phyloP scores from a whole-genome alignment of 2,113 vertebrate species.

The Phaethon lepturus region DNA sequence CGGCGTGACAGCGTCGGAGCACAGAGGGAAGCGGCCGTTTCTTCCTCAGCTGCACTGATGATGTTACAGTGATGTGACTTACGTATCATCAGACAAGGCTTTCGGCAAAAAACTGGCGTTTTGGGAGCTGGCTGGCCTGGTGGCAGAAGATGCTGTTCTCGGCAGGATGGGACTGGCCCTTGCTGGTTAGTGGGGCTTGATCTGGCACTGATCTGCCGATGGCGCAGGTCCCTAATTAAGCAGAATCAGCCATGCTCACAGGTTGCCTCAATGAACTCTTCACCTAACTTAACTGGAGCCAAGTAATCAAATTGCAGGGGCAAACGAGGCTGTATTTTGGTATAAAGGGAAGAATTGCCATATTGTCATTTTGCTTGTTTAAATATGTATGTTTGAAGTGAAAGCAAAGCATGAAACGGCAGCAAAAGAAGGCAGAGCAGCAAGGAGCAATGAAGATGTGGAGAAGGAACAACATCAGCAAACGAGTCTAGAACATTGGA shows the following conservation, averaged over 20 bases:
- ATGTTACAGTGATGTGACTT: not conserved
- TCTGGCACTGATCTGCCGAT: not conserved
- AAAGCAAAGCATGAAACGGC: not conserved
- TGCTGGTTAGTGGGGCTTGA: not conserved
- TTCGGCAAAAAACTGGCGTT: not conserved
- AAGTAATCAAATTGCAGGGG: not conserved
- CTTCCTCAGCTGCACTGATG: not conserved
- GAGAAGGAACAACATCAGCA: not conserved
- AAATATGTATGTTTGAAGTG: not conserved
- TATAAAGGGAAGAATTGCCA: not conserved
- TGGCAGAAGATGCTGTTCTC: not conserved
- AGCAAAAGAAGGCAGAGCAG: not conserved
- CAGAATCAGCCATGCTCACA: not conserved
- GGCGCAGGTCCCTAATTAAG: not conserved
- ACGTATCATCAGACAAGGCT: not conserved
- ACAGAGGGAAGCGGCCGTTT: not conserved
- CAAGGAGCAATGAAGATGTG: not conserved
- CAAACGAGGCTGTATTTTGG: not conserved
- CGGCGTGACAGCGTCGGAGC: rapidly evolving
- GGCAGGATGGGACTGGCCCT: not conserved
- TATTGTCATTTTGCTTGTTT: not conserved
- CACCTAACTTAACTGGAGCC: not conserved
- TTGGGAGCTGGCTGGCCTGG: not conserved
- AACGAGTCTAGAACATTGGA: not conserved
- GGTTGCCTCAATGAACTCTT: not conserved